phyloP scores from a whole-genome alignment of 2,888 invertebrate genomes.

The Cheilosia impressa region DNA sequence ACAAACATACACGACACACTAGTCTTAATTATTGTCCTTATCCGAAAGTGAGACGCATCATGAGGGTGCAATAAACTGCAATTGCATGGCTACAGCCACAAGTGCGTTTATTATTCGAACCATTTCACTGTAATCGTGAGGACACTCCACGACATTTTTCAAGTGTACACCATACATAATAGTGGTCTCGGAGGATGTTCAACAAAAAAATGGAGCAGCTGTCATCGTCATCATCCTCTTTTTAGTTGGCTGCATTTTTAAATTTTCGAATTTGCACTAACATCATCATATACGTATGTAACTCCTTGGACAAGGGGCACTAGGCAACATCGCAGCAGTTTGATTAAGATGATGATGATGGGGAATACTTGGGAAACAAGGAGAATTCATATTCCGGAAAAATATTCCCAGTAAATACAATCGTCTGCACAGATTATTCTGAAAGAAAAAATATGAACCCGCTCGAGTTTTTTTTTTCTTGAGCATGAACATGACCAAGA shows the following conservation, averaged over 20 bases:
- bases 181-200: constrained; percentile 30
- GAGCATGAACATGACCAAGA: background rate
- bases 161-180: constrained; percentile 40
- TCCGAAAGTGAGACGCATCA: background rate
- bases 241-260: constrained; percentile 20
- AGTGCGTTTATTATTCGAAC: constrained; percentile 57
- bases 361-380: too few relatives aligned
- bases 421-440: constrained; percentile 21
- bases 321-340: constrained; percentile 8
- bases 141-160: constrained; percentile 26
- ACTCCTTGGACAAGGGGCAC: background rate
- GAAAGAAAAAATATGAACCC: background rate
- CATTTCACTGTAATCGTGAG: constrained; percentile 55
- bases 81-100: constrained; percentile 40
- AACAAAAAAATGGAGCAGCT: constrained; percentile 5
- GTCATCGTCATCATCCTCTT: background rate
- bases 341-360: constrained; percentile 20
- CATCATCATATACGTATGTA: background rate
- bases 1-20: background rate
- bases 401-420: constrained; percentile 23
- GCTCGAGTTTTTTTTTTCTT: constrained; percentile 1
- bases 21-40: constrained; percentile 49
- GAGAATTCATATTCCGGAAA: constrained; percentile 13
- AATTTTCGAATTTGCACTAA: constrained; percentile 41
- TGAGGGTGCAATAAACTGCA: constrained; percentile 20